phyloP scores from a whole-genome alignment of 2,113 vertebrate genomes.

The Gnathonemus longibarbis region DNA sequence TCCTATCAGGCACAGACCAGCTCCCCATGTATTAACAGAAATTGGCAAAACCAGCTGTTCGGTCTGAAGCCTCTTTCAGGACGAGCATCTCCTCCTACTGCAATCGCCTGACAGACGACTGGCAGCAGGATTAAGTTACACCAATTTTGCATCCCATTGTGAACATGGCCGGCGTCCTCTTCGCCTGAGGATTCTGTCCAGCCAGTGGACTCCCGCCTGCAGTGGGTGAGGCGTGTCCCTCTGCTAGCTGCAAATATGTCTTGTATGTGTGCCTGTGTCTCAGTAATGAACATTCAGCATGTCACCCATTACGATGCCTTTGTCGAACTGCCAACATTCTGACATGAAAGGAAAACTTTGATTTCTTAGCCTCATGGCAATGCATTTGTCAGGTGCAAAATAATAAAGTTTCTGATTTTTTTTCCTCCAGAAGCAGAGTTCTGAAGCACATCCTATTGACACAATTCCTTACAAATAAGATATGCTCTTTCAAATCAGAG shows the following conservation, averaged over 20 bases:
- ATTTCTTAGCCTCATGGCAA: not conserved
- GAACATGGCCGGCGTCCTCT: not conserved
- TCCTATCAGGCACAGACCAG: not conserved
- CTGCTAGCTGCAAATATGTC: not conserved
- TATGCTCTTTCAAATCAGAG: not conserved
- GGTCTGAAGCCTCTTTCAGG: not conserved
- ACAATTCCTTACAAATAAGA: not conserved
- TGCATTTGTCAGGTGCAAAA: not conserved
- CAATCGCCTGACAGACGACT: not conserved
- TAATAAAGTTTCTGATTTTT: not conserved
- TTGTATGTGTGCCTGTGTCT: not conserved
- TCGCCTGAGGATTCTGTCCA: not conserved
- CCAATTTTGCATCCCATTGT: not conserved
- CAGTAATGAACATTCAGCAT: not conserved
- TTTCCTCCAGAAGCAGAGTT: not conserved
- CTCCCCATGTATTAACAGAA: not conserved
- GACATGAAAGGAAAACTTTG: not conserved
- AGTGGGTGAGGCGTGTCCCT: not conserved
- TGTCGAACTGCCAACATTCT: not conserved
- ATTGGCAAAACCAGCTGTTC: slow-evolving; percentile 8
- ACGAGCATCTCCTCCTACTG: not conserved
- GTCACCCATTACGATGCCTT: not conserved
- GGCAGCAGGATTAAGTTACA: not conserved
- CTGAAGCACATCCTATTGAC: not conserved
- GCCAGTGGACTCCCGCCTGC: not conserved